phyloP scores from a whole-genome alignment of 2,888 invertebrate species.

The Lysandra bellargus region DNA sequence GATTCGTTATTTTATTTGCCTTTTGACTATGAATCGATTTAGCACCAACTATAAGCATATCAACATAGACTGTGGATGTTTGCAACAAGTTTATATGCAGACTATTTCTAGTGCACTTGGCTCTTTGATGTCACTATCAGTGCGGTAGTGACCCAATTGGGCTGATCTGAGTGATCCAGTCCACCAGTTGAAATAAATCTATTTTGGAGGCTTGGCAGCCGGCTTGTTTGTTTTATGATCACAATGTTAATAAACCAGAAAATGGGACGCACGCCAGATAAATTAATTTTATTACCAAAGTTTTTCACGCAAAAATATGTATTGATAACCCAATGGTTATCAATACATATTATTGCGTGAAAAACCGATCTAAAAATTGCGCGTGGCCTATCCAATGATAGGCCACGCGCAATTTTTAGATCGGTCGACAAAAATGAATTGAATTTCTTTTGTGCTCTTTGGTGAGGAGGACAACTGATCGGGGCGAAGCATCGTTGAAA shows the following conservation, averaged over 20 bases:
- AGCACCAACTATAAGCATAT: too few relatives aligned
- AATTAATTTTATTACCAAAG: neutral
- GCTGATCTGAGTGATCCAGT: conserved; percentile 20
- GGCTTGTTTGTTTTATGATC: conserved; percentile 17
- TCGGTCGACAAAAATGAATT: too few relatives aligned
- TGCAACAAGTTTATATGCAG: neutral
- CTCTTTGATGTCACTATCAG: conserved; percentile 28
- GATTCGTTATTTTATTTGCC: too few relatives aligned
- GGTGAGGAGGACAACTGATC: neutral
- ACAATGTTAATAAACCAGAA: conserved; percentile 27
- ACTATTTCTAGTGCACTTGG: conserved; percentile 23
- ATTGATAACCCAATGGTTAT: neutral
- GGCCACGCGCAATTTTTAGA: neutral
- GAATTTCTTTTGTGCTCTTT: neutral
- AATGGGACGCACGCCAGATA: neutral
- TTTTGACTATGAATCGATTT: too few relatives aligned
- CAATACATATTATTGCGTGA: too few relatives aligned
- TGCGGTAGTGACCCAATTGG: conserved; percentile 22
- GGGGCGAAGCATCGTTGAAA: too few relatives aligned
- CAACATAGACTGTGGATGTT: too few relatives aligned
- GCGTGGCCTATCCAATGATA: too few relatives aligned
- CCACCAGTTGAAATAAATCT: conserved; percentile 21
- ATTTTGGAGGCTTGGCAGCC: conserved; percentile 20
- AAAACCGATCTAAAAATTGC: too few relatives aligned
- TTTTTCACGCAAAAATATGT: conserved; percentile 2